Evolutionary conservation across 2,113 vertebrate genomes (phyloP), one percentile per base, ranked within the genome.

Genomic region (Mola mola): DNA sequence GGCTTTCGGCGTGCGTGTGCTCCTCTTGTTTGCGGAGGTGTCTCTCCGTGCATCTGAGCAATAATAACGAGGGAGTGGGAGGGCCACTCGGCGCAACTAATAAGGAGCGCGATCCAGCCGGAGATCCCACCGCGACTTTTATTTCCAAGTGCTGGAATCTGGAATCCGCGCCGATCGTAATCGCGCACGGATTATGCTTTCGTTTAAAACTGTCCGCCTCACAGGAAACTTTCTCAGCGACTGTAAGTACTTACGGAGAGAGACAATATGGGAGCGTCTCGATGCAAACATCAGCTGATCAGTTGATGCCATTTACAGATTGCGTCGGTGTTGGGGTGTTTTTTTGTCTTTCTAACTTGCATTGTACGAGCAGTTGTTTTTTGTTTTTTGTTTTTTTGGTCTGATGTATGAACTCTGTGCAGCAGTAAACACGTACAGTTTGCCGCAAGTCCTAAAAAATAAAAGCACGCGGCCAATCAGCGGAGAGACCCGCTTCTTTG

Each of bases 31-130:
- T 81, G 84, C 75, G 44, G 20, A 83, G 73, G 88, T 87, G 89
- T 91, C 66, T 84, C 86, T 89, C 86, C 69, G 89, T 89, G 93
- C 91, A 75, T 85, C 90, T 92, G 87, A 84, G 92, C n/a, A n/a
- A 40, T 90, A 64, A 81, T 88, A 91, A 92, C 91, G 87, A 75
- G 89, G 82, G 91, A 95, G 95, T 95, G 95, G 97, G 97, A 97
- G 97, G 96, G 95, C 95, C 95, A 96, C 92, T 80, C 79, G n/a
- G 87, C 83, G 89, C 83, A 92, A 96, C 96, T 97, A 96, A 97
- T 96, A 98, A 96, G 95, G 95, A 95, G 93, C 93, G 90, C 86
- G 93, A 93, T 93, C 92, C 87, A 90, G 90, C 82, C 36, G 65
- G 81, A 83, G 90, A 88, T 88, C 88, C 89, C 87, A 91, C 90